Conservation (phyloP, 2,797 vertebrate genomes). For the Scolopax bukidnonensis region DNA sequence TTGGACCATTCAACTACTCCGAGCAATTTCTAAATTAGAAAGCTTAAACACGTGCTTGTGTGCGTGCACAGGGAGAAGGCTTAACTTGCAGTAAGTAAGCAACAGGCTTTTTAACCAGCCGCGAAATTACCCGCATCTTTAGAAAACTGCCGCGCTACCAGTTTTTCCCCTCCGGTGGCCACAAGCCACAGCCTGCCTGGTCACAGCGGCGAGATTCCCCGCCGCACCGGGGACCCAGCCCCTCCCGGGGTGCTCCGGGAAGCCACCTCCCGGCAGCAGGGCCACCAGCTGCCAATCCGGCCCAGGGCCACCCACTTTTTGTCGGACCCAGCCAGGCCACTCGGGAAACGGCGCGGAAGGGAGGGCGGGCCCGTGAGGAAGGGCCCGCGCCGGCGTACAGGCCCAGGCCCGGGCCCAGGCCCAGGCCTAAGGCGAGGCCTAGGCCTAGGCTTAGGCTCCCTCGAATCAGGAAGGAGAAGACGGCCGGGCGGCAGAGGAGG, state of each 20-base stretch:
- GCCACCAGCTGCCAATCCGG: too few species aligned
- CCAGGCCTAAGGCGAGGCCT: neutral
- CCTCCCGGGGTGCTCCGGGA: neutral
- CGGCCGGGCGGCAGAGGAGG: too few species aligned
- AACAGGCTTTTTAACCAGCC: neutral
- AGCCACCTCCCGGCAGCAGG: neutral
- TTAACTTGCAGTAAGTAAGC: rapidly evolving
- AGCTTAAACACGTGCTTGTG: neutral
- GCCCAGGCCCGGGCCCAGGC: neutral
- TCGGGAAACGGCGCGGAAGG: too few species aligned
- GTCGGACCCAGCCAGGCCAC: neutral
- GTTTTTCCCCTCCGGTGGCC: rapidly evolving
- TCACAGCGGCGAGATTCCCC: rapidly evolving
- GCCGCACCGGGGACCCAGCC: neutral
- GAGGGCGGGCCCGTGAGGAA: neutral
- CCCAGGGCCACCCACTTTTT: neutral
- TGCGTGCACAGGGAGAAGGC: neutral
- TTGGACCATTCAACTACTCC: neutral
- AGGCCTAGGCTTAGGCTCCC: neutral
- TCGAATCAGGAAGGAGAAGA: neutral
- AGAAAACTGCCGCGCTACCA: rapidly evolving
- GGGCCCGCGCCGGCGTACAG: neutral
- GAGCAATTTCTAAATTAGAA: neutral
- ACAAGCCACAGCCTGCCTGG: rapidly evolving
- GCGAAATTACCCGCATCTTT: rapidly evolving